A percentile compares a stretch with the other conserved stretches of the same genome.
Conservation (phyloP, 2,797 vertebrate species). For the Paedocypris micromegethes region DNA sequence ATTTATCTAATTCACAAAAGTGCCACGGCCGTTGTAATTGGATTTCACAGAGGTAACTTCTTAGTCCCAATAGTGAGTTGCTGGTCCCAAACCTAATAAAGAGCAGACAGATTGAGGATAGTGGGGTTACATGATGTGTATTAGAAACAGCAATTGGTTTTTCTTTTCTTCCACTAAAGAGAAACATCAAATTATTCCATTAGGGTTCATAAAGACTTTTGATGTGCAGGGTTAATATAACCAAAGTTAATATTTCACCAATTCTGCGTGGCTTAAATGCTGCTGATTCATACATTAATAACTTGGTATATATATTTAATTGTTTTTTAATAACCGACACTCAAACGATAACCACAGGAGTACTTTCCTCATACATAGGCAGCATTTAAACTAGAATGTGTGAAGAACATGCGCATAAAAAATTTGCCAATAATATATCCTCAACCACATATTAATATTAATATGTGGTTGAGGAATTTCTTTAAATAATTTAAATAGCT, state of each 20-base stretch:
- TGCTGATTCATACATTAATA: constrained; percentile 14
- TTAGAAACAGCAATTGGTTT: constrained; percentile 31
- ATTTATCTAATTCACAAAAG: constrained; percentile 43
- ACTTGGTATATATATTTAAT: constrained; percentile 35
- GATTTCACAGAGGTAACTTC: constrained; percentile 45
- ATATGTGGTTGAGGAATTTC: no score
- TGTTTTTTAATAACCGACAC: constrained; percentile 14
- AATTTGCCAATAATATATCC: no score
- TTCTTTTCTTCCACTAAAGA: constrained; percentile 15
- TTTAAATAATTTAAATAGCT: no score
- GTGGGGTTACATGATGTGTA: constrained; percentile 18
- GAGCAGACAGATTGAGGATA: constrained; percentile 37
- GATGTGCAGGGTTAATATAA: constrained; percentile 15
- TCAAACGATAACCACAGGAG: constrained; percentile 30
- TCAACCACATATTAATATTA: no score
- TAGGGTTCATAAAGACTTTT: constrained; percentile 26
- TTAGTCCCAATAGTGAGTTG: constrained; percentile 45
- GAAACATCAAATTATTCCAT: constrained; percentile 16
- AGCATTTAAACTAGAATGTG: constrained; percentile 2
- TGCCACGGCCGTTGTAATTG: constrained; percentile 46
- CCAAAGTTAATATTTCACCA: constrained; percentile 40
- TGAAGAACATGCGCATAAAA: no score
- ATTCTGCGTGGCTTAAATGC: constrained; percentile 23
- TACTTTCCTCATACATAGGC: constrained; percentile 17
- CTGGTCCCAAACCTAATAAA: constrained; percentile 55